phyloP scores from a whole-genome alignment of 2,113 vertebrate species.

The Channa argus region DNA sequence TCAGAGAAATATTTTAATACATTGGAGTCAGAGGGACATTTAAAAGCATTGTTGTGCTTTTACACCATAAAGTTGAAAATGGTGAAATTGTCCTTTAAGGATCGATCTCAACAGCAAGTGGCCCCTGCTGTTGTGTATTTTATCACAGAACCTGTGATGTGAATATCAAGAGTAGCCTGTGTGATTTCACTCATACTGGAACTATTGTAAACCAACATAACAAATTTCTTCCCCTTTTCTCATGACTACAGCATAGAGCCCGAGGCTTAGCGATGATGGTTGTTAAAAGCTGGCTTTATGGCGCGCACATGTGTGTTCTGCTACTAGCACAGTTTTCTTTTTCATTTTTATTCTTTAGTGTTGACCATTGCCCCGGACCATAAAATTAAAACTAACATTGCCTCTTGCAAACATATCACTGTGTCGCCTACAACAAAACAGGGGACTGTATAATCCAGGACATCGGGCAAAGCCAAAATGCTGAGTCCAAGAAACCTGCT shows the following conservation, averaged over 20 bases:
- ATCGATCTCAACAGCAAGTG: conserved; percentile 26
- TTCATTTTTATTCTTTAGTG: not conserved
- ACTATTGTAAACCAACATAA: conserved; percentile 11
- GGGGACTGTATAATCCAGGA: conserved; percentile 52
- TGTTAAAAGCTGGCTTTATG: conserved; percentile 11
- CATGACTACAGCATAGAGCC: not conserved
- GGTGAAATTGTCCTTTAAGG: conserved; percentile 5
- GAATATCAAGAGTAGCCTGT: conserved; percentile 20
- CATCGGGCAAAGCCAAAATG: conserved; percentile 62
- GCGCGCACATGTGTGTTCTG: not conserved
- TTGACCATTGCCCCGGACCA: not conserved
- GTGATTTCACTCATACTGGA: conserved; percentile 18
- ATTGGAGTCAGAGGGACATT: too few species aligned
- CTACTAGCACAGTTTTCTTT: not conserved
- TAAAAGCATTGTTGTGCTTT: too few species aligned
- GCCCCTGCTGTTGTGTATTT: conserved; percentile 43
- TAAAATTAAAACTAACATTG: conserved; percentile 46
- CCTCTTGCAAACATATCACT: conserved; percentile 39
- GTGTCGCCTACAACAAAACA: conserved; percentile 42
- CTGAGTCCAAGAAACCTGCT: conserved; percentile 68
- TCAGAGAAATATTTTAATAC: too few species aligned
- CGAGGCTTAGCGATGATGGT: not conserved
- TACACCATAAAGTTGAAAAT: too few species aligned
- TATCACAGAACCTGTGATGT: conserved; percentile 50
- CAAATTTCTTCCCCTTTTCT: not conserved